phyloP scores from a whole-genome alignment of 2,797 vertebrate species.

The Chromis chromis region DNA sequence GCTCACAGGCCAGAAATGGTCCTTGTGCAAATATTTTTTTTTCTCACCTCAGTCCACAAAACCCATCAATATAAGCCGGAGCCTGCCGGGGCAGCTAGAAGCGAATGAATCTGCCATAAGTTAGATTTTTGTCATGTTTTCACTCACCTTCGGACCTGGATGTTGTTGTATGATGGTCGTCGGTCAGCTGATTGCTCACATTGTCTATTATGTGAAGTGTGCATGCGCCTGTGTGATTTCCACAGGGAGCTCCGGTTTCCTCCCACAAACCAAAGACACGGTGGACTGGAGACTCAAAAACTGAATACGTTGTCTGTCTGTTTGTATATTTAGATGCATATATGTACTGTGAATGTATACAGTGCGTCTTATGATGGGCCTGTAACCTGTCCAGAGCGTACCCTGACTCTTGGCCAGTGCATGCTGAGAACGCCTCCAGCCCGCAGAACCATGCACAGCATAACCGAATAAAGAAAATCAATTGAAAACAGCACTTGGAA shows the following conservation, averaged over 20 bases:
- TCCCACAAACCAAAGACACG: constrained; percentile 42
- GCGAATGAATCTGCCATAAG: constrained; percentile 17
- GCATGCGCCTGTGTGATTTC: constrained; percentile 26
- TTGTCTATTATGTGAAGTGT: constrained; percentile 7
- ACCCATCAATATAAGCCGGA: constrained; percentile 44
- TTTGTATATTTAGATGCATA: constrained; percentile 50
- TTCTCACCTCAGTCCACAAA: constrained; percentile 42
- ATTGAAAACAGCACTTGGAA: constrained; percentile 20
- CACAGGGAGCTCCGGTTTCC: constrained; percentile 34
- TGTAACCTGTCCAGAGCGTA: constrained; percentile 3
- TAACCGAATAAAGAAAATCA: background rate
- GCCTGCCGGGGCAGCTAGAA: constrained; percentile 11
- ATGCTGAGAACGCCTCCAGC: constrained; percentile 29
- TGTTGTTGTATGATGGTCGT: background rate
- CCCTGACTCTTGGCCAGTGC: constrained; percentile 15
- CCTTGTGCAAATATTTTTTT: constrained; percentile 63
- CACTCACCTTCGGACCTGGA: constrained; percentile 2
- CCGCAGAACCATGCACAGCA: background rate
- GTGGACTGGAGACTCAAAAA: constrained; percentile 18
- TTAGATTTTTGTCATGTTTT: constrained; percentile 13
- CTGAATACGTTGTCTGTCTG: constrained; percentile 38
- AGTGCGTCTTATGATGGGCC: constrained; percentile 31
- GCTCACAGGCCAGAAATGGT: constrained; percentile 48
- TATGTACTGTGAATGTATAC: constrained; percentile 29
- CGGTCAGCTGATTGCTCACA: background rate